These are phyloP conservation scores for Anguilla marmorata DNA, from an alignment of 2,797 vertebrate genomes.

Conservation along the genomic window DNA sequence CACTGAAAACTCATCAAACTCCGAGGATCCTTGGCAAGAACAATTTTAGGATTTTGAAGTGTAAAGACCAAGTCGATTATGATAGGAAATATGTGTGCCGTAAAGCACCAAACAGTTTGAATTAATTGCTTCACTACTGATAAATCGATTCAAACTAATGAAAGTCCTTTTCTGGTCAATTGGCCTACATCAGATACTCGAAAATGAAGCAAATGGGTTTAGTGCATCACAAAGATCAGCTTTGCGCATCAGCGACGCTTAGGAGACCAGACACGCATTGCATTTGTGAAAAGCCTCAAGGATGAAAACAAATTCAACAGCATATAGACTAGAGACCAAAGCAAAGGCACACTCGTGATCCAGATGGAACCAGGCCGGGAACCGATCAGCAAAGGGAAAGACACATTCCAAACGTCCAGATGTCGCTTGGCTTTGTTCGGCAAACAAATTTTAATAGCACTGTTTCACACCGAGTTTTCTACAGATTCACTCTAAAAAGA, in stretches of 20 bases:
- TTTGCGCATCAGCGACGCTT: background rate
- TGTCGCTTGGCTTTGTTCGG: conserved; percentile 15
- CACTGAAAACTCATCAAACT: background rate
- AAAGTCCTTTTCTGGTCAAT: conserved; percentile 8
- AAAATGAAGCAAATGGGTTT: background rate
- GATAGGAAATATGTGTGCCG: background rate
- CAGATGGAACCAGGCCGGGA: background rate
- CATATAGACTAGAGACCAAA: background rate
- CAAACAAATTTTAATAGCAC: background rate
- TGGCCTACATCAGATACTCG: background rate
- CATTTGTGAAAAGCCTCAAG: background rate
- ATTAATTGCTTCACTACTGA: background rate
- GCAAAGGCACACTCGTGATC: background rate
- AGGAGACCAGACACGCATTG: background rate
- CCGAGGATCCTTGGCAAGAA: background rate
- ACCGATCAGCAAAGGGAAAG: background rate
- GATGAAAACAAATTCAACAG: background rate
- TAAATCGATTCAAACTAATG: conserved; percentile 1
- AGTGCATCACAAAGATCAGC: background rate
- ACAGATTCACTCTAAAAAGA: conserved; percentile 2
- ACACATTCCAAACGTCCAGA: background rate
- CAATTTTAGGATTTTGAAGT: background rate
- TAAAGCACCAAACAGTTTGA: background rate
- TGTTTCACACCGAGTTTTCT: background rate
- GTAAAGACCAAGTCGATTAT: background rate